Evolutionary conservation across 2,113 vertebrate species (phyloP), one percentile per base, ranked within the genome.

Genomic region (Rhynchopsitta pachyrhyncha): DNA sequence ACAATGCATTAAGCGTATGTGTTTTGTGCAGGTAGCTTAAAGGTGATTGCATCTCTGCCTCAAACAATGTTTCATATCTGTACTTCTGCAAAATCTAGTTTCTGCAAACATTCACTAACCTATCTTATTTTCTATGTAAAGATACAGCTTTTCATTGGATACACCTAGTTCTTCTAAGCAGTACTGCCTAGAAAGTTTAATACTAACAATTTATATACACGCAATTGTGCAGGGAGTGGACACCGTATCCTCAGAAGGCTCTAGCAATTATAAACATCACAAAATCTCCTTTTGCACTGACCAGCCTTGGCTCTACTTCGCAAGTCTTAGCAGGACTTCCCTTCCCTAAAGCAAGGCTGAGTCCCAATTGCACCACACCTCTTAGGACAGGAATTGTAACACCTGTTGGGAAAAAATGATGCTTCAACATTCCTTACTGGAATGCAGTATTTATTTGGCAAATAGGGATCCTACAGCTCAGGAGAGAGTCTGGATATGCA

Each of bases 301-400:
- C 22, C 50, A 84, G 27, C 24, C 39, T 50, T 33, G 41, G 37
- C 9, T 67, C 41, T 27, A 31, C 22, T 68, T 47, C 1, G 3
- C 1, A 5, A 67, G 11, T 22, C 78, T 35, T 6, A 1, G 39
- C n/a, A 75, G 18, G 22, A 55, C 27, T 41, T 49, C 39, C 20
- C 25, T 39, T 50, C 10, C 17, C 42, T 53, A 18, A 47, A 37
- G 33, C 2, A 1, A 71, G 19, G 14, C n/a, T 80, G 13, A 60
- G 73, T 20, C 29, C 25, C 11, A 27, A 0, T 4, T 49, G 37
- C 41, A 75, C 25, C 0, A 1, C 60, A 28, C 17, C 44, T 41
- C 44, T 55, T 33, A 24, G 33, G 53, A 44, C 19, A 69, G 67
- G 13, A 67, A 18, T 37, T n/a, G 25, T 22, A 69, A 28, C 1